A percentile compares a stretch with the other conserved stretches of the same genome.
phyloP scores from a whole-genome alignment of 2,888 invertebrate genomes.

The Parnassius glacialis region DNA sequence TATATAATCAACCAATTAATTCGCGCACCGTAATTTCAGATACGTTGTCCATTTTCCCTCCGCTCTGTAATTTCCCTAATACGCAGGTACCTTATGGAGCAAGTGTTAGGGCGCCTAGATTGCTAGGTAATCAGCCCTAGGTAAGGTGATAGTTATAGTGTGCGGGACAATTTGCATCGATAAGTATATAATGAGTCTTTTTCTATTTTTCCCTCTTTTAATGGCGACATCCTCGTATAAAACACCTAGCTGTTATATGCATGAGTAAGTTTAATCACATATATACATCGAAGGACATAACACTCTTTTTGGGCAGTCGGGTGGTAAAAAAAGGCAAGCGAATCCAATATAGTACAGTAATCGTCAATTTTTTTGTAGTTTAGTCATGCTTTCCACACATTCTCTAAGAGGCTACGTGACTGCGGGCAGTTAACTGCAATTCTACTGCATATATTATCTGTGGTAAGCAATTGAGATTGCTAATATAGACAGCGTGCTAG shows the following conservation, averaged over 20 bases:
- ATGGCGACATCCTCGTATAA: too few relatives aligned
- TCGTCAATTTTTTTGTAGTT: conserved; percentile 5
- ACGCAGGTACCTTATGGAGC: conserved; percentile 27
- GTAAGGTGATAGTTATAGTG: conserved; percentile 24
- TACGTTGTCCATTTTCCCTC: conserved; percentile 9
- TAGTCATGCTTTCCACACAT: conserved; percentile 34
- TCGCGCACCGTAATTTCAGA: conserved; percentile 12
- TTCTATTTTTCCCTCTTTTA: not conserved
- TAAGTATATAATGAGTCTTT: conserved; percentile 16
- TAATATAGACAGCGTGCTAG: conserved; percentile 13
- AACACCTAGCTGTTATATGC: too few relatives aligned
- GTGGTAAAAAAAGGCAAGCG: too few relatives aligned
- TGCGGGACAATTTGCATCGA: conserved; percentile 25
- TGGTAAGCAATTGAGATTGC: conserved; percentile 13
- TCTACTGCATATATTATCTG: conserved; percentile 23
- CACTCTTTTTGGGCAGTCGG: too few relatives aligned
- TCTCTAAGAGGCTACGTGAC: conserved; percentile 32
- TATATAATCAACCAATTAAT: conserved; percentile 24
- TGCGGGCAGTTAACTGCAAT: conserved; percentile 22
- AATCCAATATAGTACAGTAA: too few relatives aligned
- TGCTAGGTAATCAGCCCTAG: conserved; percentile 19
- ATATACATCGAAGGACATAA: too few relatives aligned
- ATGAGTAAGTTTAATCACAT: too few relatives aligned
- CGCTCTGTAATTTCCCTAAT: conserved; percentile 29
- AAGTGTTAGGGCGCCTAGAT: conserved; percentile 28